These are phyloP conservation scores for Lepisosteus oculatus DNA, from an alignment of 2,113 vertebrate species.

Conservation along the genomic window DNA sequence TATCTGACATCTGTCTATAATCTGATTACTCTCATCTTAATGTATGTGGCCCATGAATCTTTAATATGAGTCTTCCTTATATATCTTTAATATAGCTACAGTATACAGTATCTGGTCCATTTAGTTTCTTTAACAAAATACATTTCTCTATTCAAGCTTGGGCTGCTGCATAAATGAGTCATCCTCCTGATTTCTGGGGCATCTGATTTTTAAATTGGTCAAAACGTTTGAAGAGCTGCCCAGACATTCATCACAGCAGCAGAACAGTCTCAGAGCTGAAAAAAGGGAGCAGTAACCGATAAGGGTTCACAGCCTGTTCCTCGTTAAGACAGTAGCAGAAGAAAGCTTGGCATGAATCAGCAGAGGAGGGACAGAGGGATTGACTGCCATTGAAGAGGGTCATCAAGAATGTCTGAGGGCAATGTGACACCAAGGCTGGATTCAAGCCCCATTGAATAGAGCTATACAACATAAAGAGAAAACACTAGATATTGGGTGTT, in stretches of 20 bases:
- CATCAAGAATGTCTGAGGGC: too few relatives aligned
- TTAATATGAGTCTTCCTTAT: too few relatives aligned
- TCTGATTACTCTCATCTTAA: neutral
- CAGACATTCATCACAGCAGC: neutral
- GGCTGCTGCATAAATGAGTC: neutral
- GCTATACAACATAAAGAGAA: too few relatives aligned
- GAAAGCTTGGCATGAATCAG: neutral
- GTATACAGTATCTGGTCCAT: neutral
- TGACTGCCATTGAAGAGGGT: neutral
- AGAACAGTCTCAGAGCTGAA: neutral
- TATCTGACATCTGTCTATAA: neutral
- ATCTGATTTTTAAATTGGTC: neutral
- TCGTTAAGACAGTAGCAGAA: neutral
- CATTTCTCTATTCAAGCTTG: neutral
- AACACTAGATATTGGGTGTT: too few relatives aligned
- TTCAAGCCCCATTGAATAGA: too few relatives aligned
- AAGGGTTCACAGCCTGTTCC: neutral
- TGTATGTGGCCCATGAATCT: neutral
- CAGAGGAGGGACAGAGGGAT: neutral
- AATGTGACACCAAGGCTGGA: too few relatives aligned
- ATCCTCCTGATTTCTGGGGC: neutral
- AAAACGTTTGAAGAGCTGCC: neutral
- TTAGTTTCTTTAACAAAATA: neutral
- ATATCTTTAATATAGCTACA: neutral
- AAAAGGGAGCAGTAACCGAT: neutral